Conservation (phyloP, 2,797 vertebrate species). For the Gouania willdenowi region DNA sequence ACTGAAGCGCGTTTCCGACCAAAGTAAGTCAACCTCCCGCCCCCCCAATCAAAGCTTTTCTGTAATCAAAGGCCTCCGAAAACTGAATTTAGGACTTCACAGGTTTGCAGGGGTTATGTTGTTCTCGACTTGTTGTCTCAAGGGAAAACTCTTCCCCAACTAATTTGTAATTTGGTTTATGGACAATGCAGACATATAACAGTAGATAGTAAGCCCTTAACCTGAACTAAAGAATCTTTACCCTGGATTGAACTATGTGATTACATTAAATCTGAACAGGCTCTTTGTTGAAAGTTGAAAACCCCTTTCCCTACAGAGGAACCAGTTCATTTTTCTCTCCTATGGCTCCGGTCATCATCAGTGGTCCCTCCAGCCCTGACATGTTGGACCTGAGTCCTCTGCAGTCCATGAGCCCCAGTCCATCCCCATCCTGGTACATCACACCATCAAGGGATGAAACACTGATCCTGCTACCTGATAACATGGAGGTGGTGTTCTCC, state of each 20-base stretch:
- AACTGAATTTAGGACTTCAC: too few species aligned
- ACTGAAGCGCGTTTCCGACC: too few species aligned
- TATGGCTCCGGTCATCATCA: constrained; percentile 25
- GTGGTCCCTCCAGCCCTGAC: constrained; percentile 23
- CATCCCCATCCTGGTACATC: constrained; percentile 28
- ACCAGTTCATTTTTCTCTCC: constrained; percentile 48
- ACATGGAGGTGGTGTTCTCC: constrained; percentile 9
- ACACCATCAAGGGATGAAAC: constrained; percentile 43
- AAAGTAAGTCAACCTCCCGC: constrained; percentile 23
- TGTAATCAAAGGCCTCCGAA: constrained; percentile 8
- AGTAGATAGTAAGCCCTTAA: constrained; percentile 45
- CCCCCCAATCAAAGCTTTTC: neutral
- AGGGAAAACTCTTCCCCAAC: too few species aligned
- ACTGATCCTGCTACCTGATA: constrained; percentile 19
- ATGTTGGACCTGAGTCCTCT: constrained; percentile 22
- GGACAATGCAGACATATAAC: neutral
- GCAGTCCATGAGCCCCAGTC: constrained; percentile 21
- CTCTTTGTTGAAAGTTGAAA: constrained; percentile 1
- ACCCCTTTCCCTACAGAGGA: constrained; percentile 36
- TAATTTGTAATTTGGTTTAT: neutral
- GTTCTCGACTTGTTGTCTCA: too few species aligned
- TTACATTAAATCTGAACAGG: neutral
- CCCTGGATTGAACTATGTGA: too few species aligned
- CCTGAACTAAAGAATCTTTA: too few species aligned
- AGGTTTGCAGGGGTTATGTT: too few species aligned